Evolutionary conservation across 2,113 vertebrate genomes (phyloP), one percentile per base, ranked within the genome.

Genomic region (Catagonus wagneri): DNA sequence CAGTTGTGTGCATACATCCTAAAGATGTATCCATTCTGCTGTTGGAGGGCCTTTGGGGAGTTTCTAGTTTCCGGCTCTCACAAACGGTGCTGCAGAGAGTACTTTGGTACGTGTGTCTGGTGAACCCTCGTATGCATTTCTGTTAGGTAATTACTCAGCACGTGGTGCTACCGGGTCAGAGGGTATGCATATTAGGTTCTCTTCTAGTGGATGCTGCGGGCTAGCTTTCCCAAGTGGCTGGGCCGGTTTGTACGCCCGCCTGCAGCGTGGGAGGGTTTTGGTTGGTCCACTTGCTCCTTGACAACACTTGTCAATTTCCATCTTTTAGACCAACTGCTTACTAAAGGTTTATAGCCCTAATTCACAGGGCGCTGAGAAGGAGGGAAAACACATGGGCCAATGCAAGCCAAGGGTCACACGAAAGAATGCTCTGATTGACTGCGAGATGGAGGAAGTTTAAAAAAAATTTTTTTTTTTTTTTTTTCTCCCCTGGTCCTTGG

Each of bases 391-490:
- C 0, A 0, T 9, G 19, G 32, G 29, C 52, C 16, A 17, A 0
- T 61, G 61, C 2, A 29, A 20, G 44, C 58, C 52, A 13, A 1
- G 2, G 2, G 2, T 44, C 23, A 0, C 17, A 1, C 11, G 14
- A 72, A 6, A 14, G 52, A 19, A 29, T 22, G 58, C 63, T 81
- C 25, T 58, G 44, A 60, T 54, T 25, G 90, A 32, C 72, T 34
- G 10, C 54, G 54, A 44, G 36, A 34, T 71, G n/a, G 63, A 16
- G 52, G 79, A 39, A 44, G 63, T 1, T 39, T 0, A 19, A n/a
- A 76, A 13, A 39, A 9, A 29, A 6, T 0, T 0, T 9, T 6
- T 16, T 2, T 0, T 0, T 9, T 6, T 16, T 2, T 0, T 3
- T 44, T 44, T 44, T 0, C 2, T 0, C 22, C 36, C 25, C 25